Conservation (phyloP, 2,888 invertebrate genomes). For the Nycteola revayana region DNA sequence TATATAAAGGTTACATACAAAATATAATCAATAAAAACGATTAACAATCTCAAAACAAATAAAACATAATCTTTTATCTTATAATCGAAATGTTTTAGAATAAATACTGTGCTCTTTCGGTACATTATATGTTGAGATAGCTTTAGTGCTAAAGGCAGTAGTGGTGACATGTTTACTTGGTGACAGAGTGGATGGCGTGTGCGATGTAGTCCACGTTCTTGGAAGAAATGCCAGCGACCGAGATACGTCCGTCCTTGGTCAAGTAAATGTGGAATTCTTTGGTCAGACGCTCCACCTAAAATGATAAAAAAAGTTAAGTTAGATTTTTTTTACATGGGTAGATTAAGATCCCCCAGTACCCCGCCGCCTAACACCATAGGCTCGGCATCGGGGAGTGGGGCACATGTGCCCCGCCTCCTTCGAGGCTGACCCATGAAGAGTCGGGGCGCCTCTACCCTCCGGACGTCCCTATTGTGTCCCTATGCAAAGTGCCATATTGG, state of each 20-base stretch:
- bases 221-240: slow-evolving; percentile 97
- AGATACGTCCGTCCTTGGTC: slow-evolving; percentile 98
- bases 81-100: slow-evolving; percentile 28
- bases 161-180: slow-evolving; percentile 83
- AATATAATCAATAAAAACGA: slow-evolving; percentile 21
- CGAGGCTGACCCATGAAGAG: too few relatives aligned
- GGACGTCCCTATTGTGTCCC: too few relatives aligned
- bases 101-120: slow-evolving; percentile 58
- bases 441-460: too few relatives aligned
- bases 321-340: too few relatives aligned
- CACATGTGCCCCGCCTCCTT: too few relatives aligned
- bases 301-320: slow-evolving; percentile 12
- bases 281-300: slow-evolving; percentile 91
- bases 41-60: slow-evolving; percentile 13
- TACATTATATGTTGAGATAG: slow-evolving; percentile 12
- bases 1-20: slow-evolving; percentile 7
- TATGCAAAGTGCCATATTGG: too few relatives aligned
- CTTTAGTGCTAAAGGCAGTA: neutral
- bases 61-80: slow-evolving; percentile 18
- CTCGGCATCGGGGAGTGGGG: too few relatives aligned
- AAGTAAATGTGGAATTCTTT: slow-evolving; percentile 97
- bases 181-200: slow-evolving; percentile 95
- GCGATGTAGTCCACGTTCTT: slow-evolving; percentile 98
- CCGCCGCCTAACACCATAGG: too few relatives aligned
- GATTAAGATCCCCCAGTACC: too few relatives aligned